These are phyloP conservation scores for Chaenodraco wilsoni DNA, from an alignment of 2,797 vertebrate species.

Conservation along the genomic window DNA sequence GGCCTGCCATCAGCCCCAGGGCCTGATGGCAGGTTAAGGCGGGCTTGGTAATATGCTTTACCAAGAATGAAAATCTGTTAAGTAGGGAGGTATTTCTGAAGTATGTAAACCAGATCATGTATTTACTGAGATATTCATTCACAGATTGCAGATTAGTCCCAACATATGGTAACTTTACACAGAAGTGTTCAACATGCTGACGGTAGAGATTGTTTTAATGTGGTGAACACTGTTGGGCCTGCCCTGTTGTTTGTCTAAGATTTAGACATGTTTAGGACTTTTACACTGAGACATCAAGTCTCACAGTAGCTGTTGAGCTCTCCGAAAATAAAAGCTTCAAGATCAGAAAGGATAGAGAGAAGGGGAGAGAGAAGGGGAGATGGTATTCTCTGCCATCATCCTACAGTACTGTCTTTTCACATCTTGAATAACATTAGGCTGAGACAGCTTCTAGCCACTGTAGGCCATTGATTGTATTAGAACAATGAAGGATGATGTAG, in stretches of 20 bases:
- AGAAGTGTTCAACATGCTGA: background rate
- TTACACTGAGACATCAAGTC: constrained; percentile 26
- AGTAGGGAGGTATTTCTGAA: background rate
- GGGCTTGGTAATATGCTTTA: constrained; percentile 19
- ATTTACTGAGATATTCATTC: constrained; percentile 14
- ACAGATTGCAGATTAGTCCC: constrained; percentile 1
- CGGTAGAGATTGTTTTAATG: background rate
- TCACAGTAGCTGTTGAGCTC: constrained; percentile 34
- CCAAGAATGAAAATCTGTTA: constrained; percentile 20
- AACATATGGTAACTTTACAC: background rate
- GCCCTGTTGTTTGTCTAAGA: constrained; percentile 4
- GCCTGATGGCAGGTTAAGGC: no score
- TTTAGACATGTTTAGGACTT: constrained; percentile 3
- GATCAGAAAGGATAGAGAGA: constrained; percentile 18
- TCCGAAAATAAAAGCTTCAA: constrained; percentile 9
- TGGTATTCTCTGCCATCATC: background rate
- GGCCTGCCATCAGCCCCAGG: no score
- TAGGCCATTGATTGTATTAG: background rate
- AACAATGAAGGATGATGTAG: constrained; percentile 14
- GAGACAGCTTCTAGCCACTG: background rate
- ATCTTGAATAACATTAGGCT: background rate
- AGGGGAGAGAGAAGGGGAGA: constrained; percentile 12
- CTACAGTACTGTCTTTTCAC: background rate
- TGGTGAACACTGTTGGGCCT: background rate
- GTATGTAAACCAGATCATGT: background rate